phyloP scores from a whole-genome alignment of 2,888 invertebrate species.

The Plutella xylostella region DNA sequence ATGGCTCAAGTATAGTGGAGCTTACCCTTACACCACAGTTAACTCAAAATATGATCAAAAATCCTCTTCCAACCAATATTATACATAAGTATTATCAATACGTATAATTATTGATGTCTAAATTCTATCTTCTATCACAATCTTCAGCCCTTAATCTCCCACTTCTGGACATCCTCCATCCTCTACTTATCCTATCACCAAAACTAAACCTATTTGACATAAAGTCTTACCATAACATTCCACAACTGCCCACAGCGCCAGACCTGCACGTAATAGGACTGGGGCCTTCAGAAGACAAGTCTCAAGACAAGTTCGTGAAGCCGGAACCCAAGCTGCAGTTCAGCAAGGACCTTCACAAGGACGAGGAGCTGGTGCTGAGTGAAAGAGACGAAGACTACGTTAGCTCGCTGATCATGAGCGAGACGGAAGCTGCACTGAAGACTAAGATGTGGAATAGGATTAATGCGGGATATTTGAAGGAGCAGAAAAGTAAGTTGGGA shows the following conservation, averaged over 20 bases:
- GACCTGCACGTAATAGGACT: slow-evolving; percentile 85
- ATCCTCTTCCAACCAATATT: no score
- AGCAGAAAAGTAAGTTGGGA: slow-evolving; percentile 81
- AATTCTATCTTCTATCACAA: no score
- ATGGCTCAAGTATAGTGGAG: no score
- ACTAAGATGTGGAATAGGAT: slow-evolving; percentile 87
- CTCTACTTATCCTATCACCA: no score
- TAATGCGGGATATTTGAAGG: slow-evolving; percentile 88
- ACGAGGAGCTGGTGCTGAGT: slow-evolving; percentile 74
- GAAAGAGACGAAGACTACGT: slow-evolving; percentile 92
- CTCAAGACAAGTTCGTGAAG: slow-evolving; percentile 37
- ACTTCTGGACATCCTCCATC: no score
- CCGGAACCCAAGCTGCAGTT: slow-evolving; percentile 41
- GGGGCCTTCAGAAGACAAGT: slow-evolving; percentile 40
- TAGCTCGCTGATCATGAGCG: slow-evolving; percentile 80
- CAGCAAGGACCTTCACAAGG: slow-evolving; percentile 37
- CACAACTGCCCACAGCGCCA: slow-evolving; percentile 60
- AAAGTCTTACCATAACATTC: no score
- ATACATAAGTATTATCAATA: no score
- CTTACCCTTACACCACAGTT: no score
- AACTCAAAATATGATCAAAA: no score
- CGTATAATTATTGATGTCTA: no score
- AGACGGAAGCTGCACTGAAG: slow-evolving; percentile 85
- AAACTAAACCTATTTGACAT: no score
- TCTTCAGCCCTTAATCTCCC: no score